phyloP scores from a whole-genome alignment of 2,113 vertebrate genomes.

The Peromyscus californicus region DNA sequence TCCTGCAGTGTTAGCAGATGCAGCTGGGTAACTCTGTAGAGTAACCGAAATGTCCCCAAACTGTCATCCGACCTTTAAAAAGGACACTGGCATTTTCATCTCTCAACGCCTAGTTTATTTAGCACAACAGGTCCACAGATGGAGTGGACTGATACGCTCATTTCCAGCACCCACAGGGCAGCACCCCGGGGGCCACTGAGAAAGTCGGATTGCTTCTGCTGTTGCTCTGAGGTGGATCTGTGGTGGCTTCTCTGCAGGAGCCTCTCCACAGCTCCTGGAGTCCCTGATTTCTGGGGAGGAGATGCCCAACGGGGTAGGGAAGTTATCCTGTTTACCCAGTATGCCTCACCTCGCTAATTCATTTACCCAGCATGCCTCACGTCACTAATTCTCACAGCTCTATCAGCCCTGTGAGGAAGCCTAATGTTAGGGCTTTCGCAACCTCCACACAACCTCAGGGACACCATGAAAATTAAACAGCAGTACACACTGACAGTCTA shows the following conservation, averaged over 20 bases:
- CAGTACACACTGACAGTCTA: background rate
- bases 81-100: constrained; percentile 70
- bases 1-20: constrained; percentile 47
- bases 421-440: background rate
- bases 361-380: background rate
- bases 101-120: constrained; percentile 50
- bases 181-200: background rate
- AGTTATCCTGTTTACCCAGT: background rate
- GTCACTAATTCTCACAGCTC: background rate
- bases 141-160: background rate
- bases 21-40: constrained; percentile 56
- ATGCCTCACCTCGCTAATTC: background rate
- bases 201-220: rapidly evolving
- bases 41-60: constrained; percentile 71
- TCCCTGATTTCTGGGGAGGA: background rate
- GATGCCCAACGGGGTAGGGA: background rate
- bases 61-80: constrained; percentile 75
- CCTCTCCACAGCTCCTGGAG: background rate
- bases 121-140: constrained; percentile 39
- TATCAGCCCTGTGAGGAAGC: background rate
- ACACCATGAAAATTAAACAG: background rate
- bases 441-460: background rate
- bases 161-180: background rate
- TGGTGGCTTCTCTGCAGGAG: background rate
- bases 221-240: background rate